Evolutionary conservation across 2,113 vertebrate species (phyloP), one percentile per base, ranked within the genome.

Genomic region (Micromys minutus): DNA sequence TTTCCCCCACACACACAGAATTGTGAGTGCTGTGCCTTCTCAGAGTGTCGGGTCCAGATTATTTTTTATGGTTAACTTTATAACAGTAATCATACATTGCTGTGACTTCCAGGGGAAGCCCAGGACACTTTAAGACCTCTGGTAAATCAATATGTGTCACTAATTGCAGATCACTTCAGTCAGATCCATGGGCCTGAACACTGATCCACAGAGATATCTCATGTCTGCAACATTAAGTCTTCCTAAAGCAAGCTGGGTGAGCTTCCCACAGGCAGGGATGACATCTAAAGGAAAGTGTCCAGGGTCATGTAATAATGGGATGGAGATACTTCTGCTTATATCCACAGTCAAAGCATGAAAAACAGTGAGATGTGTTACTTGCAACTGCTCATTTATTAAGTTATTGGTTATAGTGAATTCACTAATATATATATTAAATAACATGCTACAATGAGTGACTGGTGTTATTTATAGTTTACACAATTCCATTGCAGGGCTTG

Each of bases 1-100:
- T 24, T 59, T 89, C 97, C 97, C 96, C 96, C 95, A 17, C 80
- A 83, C 50, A n/a, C 52, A 97, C 94, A 97, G 97, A 96, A 97
- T 87, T 97, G 81, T 83, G 67, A 86, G n/a, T 95, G 71, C 77
- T 24, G 90, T 95, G 93, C 19, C 50, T 3, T 79, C 80, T 97
- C 93, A 95, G 93, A 97, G 93, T 39, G 22, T 69, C 67, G 93
- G 50, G 94, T 59, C 47, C 95, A 94, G 94, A 97, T 61, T 96
- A 29, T 42, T 42, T 81, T 91, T 93, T 97, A 95, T 16, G 89
- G 63, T 91, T 21, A 95, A 87, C 72, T 91, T 67, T 96, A n/a
- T n/a, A 96, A 96, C 87, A 95, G 67, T 65, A 87, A 96, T 97
- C 91, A 96, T 93, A 93, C 87, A 92, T 71, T 85, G 74, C 76